Percentiles rank a stretch among this genome's conserved stretches.
Evolutionary conservation across 2,888 invertebrate genomes (phyloP).

Genomic region (Nomada lathburiana): DNA sequence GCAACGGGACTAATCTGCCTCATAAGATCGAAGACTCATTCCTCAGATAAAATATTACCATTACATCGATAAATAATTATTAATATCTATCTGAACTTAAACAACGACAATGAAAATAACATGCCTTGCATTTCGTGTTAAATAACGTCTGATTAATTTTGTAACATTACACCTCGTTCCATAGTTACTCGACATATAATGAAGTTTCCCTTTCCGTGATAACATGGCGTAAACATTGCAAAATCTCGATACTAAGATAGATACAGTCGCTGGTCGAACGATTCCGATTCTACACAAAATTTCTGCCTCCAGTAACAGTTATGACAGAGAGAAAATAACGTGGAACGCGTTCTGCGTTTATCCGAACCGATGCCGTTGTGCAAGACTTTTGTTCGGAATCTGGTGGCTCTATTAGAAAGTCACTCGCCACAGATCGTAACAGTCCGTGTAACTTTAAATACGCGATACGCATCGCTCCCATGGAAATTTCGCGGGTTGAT

Average conservation of each 20-base stretch:
- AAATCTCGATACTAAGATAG: background rate
- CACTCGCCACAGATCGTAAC: constrained; percentile 34
- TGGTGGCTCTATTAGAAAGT: constrained; percentile 62
- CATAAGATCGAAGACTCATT: background rate
- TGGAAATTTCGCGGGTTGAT: constrained; percentile 33
- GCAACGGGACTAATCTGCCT: background rate
- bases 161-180: no score
- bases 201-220: background rate
- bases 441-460: constrained; percentile 20
- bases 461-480: background rate
- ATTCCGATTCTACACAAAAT: constrained; percentile 28
- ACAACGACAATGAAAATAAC: no score
- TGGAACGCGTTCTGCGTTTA: constrained; percentile 49
- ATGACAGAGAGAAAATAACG: constrained; percentile 34
- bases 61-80: background rate
- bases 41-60: background rate
- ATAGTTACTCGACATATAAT: background rate
- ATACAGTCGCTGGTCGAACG: constrained; percentile 8
- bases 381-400: constrained; percentile 57
- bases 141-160: no score
- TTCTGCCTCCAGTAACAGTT: constrained; percentile 50
- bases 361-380: constrained; percentile 55
- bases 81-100: background rate
- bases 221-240: background rate
- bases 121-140: no score